These are phyloP conservation scores for Apolygus lucorum DNA, from an alignment of 1,140 invertebrate species.

Conservation along the genomic window DNA sequence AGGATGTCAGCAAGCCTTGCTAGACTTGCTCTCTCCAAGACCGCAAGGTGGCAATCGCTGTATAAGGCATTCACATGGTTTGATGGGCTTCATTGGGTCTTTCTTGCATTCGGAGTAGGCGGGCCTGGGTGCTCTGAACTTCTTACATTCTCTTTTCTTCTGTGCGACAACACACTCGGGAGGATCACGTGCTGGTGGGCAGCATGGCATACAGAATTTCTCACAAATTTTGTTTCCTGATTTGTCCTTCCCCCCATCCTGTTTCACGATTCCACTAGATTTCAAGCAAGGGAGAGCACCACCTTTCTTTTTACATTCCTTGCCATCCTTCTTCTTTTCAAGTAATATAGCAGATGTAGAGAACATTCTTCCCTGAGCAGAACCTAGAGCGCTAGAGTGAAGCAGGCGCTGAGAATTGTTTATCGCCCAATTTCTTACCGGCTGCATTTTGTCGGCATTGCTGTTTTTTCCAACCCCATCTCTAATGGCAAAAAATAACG, in stretches of 20 bases:
- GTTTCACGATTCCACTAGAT: neutral
- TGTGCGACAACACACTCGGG: neutral
- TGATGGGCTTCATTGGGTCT: neutral
- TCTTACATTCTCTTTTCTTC: neutral
- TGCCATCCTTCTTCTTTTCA: neutral
- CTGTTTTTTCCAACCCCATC: neutral
- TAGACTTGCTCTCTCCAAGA: neutral
- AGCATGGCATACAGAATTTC: constrained; percentile 12
- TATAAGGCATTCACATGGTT: constrained; percentile 5
- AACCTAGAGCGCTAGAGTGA: neutral
- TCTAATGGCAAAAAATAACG: neutral
- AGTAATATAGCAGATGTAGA: neutral
- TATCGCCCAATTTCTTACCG: neutral
- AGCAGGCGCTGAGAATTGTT: neutral
- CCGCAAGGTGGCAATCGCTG: neutral
- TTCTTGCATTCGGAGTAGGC: constrained; percentile 17
- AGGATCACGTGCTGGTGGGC: neutral
- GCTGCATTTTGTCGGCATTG: neutral
- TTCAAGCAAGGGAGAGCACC: neutral
- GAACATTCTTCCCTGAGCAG: neutral
- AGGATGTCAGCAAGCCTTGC: neutral
- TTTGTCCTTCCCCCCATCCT: neutral
- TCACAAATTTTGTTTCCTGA: neutral
- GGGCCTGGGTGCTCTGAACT: neutral
- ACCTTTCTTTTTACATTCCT: neutral